Evolutionary conservation across 2,888 invertebrate species (phyloP).

Genomic region (Elmis aenea): DNA sequence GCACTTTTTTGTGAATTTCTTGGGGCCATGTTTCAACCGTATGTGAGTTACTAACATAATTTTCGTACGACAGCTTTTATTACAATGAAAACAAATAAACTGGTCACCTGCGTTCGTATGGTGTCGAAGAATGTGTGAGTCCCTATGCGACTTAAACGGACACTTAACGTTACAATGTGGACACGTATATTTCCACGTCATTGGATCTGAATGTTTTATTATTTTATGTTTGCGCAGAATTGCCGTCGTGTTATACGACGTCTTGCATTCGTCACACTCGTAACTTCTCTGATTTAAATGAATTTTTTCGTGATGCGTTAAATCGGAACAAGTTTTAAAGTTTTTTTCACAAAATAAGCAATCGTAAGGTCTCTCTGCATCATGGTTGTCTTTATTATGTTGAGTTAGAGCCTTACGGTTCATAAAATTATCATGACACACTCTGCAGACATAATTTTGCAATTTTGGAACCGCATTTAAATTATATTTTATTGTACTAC

Average conservation of each 20-base stretch:
- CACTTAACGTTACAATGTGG: slow-evolving; percentile 5
- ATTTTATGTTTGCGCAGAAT: slow-evolving; percentile 7
- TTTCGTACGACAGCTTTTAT: slow-evolving; percentile 22
- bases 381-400: slow-evolving; percentile 1
- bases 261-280: background rate
- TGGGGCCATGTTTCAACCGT: slow-evolving; percentile 17
- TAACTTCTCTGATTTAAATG: too few relatives aligned
- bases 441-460: too few relatives aligned
- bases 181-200: slow-evolving; percentile 5
- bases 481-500: background rate
- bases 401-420: background rate
- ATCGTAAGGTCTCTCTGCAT: slow-evolving; percentile 4
- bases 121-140: background rate
- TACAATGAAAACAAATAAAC: slow-evolving; percentile 28
- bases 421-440: background rate
- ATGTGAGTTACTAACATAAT: slow-evolving; percentile 21
- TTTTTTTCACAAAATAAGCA: slow-evolving; percentile 7
- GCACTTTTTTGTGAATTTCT: slow-evolving; percentile 11
- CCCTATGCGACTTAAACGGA: background rate
- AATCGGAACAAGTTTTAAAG: slow-evolving; percentile 4
- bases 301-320: slow-evolving; percentile 4
- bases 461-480: too few relatives aligned
- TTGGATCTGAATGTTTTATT: slow-evolving; percentile 2
- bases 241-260: slow-evolving; percentile 4
- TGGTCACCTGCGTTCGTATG: slow-evolving; percentile 2